Percentiles rank a stretch among this genome's conserved stretches.
phyloP scores from a whole-genome alignment of 2,113 vertebrate genomes.

The Amphilophus citrinellus region DNA sequence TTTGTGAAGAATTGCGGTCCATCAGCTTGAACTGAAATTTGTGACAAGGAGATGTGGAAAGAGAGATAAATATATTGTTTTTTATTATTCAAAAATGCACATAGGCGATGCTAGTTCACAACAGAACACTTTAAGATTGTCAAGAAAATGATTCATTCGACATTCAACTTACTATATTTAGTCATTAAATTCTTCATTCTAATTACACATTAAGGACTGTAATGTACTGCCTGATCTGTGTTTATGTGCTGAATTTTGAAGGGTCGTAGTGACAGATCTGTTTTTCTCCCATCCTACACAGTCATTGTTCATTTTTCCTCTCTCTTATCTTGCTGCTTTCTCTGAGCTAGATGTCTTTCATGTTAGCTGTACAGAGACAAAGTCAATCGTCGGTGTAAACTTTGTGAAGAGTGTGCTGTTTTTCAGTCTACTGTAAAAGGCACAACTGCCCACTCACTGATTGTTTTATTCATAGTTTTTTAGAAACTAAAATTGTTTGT shows the following conservation, averaged over 20 bases:
- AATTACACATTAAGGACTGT: not conserved
- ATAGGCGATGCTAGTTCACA: not conserved
- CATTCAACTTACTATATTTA: not conserved
- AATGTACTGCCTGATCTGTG: not conserved
- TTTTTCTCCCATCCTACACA: not conserved
- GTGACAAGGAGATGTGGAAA: not conserved
- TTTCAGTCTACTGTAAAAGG: not conserved
- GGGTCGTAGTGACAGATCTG: not conserved
- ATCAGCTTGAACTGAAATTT: constrained; percentile 31
- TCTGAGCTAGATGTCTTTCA: constrained; percentile 21
- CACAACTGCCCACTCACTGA: constrained; percentile 1
- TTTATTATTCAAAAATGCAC: not conserved
- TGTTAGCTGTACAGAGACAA: constrained; percentile 1
- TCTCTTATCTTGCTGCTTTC: not conserved
- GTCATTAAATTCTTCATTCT: not conserved
- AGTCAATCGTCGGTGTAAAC: not conserved
- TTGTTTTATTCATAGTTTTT: constrained; percentile 18
- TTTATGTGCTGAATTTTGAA: not conserved
- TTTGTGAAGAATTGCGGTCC: constrained; percentile 26
- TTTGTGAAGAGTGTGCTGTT: not conserved
- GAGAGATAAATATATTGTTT: not conserved
- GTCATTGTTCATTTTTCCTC: not conserved
- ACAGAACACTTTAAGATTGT: not conserved
- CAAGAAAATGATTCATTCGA: not conserved
- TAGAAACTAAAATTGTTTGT: constrained; percentile 14